Percentiles rank a stretch among this genome's conserved stretches.
phyloP scores from a whole-genome alignment of 2,113 vertebrate genomes.

The Arvicanthis niloticus region DNA sequence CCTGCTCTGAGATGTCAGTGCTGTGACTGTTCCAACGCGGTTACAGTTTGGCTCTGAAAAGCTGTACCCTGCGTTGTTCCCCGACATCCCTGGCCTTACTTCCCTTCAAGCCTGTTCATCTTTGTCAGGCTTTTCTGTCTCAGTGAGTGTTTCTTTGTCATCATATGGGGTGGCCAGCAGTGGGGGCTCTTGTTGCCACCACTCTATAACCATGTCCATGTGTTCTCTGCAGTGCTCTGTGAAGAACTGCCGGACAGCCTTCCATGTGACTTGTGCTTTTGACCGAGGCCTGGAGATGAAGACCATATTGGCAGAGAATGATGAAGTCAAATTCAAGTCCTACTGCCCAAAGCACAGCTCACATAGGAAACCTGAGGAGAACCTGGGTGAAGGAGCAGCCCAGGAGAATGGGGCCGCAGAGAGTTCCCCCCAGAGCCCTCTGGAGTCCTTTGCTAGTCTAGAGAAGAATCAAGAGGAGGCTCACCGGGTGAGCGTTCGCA shows the following conservation, averaged over 20 bases:
- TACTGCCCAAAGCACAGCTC: slow-evolving; percentile 96
- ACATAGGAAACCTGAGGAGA: slow-evolving; percentile 80
- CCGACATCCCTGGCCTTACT: background rate
- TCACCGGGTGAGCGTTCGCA: slow-evolving; percentile 92
- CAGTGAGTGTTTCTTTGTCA: rapidly evolving
- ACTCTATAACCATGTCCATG: rapidly evolving
- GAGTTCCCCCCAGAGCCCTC: slow-evolving; percentile 66
- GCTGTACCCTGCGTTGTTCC: background rate
- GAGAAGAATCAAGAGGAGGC: slow-evolving; percentile 90
- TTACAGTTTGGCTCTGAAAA: background rate
- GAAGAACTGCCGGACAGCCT: slow-evolving; percentile 97
- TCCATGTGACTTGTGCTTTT: slow-evolving; percentile 97
- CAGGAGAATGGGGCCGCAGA: slow-evolving; percentile 81
- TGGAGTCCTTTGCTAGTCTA: slow-evolving; percentile 83
- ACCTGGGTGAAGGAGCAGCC: slow-evolving; percentile 75
- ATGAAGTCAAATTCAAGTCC: slow-evolving; percentile 98
- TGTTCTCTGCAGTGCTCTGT: slow-evolving; percentile 92
- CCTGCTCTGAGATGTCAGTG: background rate
- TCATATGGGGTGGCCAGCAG: rapidly evolving
- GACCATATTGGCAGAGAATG: slow-evolving; percentile 95
- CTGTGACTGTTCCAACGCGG: background rate
- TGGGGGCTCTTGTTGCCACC: background rate
- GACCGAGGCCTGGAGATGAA: slow-evolving; percentile 95
- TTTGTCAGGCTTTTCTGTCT: background rate
- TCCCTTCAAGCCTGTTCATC: rapidly evolving